Evolutionary conservation across 2,113 vertebrate genomes (phyloP), one percentile per base, ranked within the genome.

Genomic region (Hippocampus mohnikei): DNA sequence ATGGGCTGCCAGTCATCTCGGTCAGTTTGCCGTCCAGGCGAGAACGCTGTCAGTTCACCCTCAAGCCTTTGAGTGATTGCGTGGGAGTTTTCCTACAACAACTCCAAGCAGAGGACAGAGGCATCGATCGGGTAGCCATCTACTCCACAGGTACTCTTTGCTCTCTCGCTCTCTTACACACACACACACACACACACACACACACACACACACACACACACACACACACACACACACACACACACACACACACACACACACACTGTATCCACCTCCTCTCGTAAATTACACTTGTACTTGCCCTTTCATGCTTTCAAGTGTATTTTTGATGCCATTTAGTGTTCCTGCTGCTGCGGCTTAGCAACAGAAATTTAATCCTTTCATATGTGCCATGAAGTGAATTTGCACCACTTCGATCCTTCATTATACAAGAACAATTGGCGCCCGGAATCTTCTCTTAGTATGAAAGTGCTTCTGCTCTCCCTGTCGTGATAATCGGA

Each of bases 11-110:
- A 5, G 97, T 99, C 86, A 94, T 99, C 87, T 98, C 97, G 3
- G 93, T 98, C 78, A 95, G 88, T 65, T 94, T 99, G 71, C 97
- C 97, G 0, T 99, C 97, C 50, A 92, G 97, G 41, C 93, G 94
- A 48, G 97, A 99, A 75, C 95, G 95, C 76, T 99, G 97, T 79
- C 96, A 98, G 85, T 99, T 99, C 92, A 99, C 96, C 0, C 95
- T 99, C 65, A 98, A 98, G 75, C 97, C 97, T 33, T 94, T 99
- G 84, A 97, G 96, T 0, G 96, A 99, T 90, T 95, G 94, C 0
- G 96, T 99, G 3, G 97, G 97, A 60, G 91, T 97, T 33, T 98
- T 99, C 86, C 88, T 99, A 85, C 92, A 95, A 78, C 96, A 98
- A 88, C 93, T 98, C 56, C 95, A 95, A 77, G 94, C 93, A 21